Evolutionary conservation across 2,888 invertebrate genomes (phyloP), one percentile per base, ranked within the genome.

Genomic region (Platycheirus rosarum): DNA sequence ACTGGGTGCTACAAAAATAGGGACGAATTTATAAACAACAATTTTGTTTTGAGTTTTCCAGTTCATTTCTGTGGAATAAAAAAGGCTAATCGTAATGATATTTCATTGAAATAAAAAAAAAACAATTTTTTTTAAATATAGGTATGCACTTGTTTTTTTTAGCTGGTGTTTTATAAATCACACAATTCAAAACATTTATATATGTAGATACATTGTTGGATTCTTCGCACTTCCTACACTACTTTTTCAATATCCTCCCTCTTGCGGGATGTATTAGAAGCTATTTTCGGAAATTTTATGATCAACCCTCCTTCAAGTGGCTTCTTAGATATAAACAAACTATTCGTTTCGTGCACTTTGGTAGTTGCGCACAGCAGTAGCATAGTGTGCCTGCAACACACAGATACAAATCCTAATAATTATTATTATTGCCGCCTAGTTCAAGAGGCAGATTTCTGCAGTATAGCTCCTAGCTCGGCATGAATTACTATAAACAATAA

Each of bases 401-500:
- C 26, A 32, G 5, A 32, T 82, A 76, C 66, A 62, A 82, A 82
- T 77, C 82, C 63, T 82, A 77, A 73, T 80, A 80, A 76, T 82
- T 68, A 82, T 82, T 70, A 80, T 70, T 76, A 51, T 51, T 57
- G 5, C 71, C 29, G 42, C n/a, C n/a, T 11, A 32, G 51, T 66
- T 62, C 66, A 35, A 51, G 32, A 32, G 20, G 14, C 7, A 18
- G 8, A 37, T 63, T 69, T 74, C 48, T 76, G 62, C 71, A 63
- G 13, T 11, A 11, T 37, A n/a, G 49, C 7, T 7, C 8, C 6
- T 35, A 16, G 51, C 13, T 37, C 32, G 70, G 70, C 53, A 40
- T 35, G 51, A 71, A 68, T 73, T 71, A 66, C 71, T 73, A 68
- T 73, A 82, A 82, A 82, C 82, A 82, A 82, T 82, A 77, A 77